Evolutionary conservation across 2,888 invertebrate species (phyloP).

Genomic region (Scaptodrosophila latifasciaeformis): DNA sequence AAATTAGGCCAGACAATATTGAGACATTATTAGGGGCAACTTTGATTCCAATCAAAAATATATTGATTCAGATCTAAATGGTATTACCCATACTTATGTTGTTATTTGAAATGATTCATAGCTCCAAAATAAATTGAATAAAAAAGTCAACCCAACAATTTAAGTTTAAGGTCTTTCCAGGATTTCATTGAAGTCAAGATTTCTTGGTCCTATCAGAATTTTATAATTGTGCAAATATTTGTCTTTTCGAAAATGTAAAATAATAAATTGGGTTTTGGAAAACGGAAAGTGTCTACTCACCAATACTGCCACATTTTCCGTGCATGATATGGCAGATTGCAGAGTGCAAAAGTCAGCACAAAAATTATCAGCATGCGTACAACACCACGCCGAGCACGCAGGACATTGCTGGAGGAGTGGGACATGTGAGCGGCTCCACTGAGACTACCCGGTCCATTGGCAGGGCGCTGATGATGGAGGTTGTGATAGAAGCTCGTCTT

Average conservation of each 20-base stretch:
- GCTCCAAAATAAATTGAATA: too few species aligned
- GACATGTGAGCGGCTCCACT: slow-evolving; percentile 78
- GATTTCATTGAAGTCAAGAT: too few species aligned
- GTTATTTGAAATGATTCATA: too few species aligned
- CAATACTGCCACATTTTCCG: slow-evolving; percentile 92
- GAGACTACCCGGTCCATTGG: slow-evolving; percentile 51
- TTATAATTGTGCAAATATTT: slow-evolving; percentile 17
- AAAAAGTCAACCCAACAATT: too few species aligned
- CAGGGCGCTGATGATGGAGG: slow-evolving; percentile 71
- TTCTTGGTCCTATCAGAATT: too few species aligned
- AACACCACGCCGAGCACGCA: slow-evolving; percentile 88
- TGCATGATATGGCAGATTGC: slow-evolving; percentile 92
- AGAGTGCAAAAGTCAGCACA: slow-evolving; percentile 90
- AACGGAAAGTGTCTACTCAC: slow-evolving; percentile 70
- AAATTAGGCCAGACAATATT: too few species aligned
- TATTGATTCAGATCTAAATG: too few species aligned
- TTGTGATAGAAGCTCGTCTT: slow-evolving; percentile 72
- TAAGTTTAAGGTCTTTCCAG: too few species aligned
- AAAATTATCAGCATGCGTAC: slow-evolving; percentile 92
- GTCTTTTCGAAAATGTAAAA: slow-evolving; percentile 32
- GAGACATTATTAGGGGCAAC: too few species aligned
- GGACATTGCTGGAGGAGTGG: slow-evolving; percentile 84
- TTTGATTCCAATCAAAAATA: too few species aligned
- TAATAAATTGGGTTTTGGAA: too few species aligned
- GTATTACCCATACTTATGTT: too few species aligned